Evolutionary conservation across 2,888 invertebrate species (phyloP), one percentile per base, ranked within the genome.

Genomic region (Argyresthia albistria): DNA sequence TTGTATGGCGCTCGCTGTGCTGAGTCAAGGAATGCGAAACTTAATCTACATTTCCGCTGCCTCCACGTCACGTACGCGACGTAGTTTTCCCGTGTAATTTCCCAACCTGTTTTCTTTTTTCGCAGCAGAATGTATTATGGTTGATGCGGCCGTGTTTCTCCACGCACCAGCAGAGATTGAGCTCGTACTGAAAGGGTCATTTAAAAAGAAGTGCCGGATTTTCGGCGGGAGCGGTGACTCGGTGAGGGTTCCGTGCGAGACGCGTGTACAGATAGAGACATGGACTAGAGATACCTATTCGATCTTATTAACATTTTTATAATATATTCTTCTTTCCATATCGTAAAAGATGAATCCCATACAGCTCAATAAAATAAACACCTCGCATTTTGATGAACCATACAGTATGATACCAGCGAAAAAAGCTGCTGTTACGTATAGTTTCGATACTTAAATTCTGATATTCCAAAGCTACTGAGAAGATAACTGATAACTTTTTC

Each of bases 11-110:
- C 12, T 10, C 42, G 1, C 12, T 10, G 12, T 11, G 77, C 79
- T 76, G 77, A 76, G 69, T 69, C 59, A 66, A 67, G 37, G 11
- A 9, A 37, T 8, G 16, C 50, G 50, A 50, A 66, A 75, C 66
- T 65, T 76, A 80, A 80, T 80, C 75, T 74, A 80, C 77, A 77
- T 74, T 80, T 81, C 76, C 75, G 77, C 73, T 67, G 64, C 67
- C 67, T 65, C 69, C 71, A 67, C 65, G 67, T 74, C 80, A 80
- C 77, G 79, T 79, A 63, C 62, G 59, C 63, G 59, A 60, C 64
- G 69, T 64, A 68, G 64, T 55, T 56, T 54, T 47, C 51, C 54
- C 55, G 35, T 56, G 59, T 59, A 59, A 61, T 59, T 60, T 59
- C 35, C 35, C 51, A 51, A 59, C 59, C 59, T 63, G 60, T 70